Evolutionary conservation across 2,888 invertebrate species (phyloP), one percentile per base, ranked within the genome.

Genomic region (Leptinotarsa juncta): DNA sequence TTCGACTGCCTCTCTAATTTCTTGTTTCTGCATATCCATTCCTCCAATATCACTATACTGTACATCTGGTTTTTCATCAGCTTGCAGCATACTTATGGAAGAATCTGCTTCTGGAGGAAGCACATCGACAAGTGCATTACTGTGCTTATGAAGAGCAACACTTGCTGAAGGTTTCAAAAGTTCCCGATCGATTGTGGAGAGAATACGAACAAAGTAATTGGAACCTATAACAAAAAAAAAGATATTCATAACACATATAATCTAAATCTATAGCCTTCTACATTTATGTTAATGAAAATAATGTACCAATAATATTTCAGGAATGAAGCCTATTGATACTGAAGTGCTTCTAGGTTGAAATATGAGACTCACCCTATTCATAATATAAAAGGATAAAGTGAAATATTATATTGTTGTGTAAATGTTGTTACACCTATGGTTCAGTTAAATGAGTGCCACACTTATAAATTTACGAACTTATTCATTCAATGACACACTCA

Each of bases 1-100:
- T 87, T 99, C 99, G 0, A 99, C 99, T 5, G 99, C 99, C 89
- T 99, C 99, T 71, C 98, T 90, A 82, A 99, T 99, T 88, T 99
- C 99, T 86, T 99, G 99, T 85, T 99, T 99, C 88, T 99, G 99
- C 91, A 99, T 97, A 88, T 99, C 99, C 96, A 99, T 96, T 51
- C 99, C 99, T 88, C 99, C 99, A 85, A 99, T 99, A 85, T 99
- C 99, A 5, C 96, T 93, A 88, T 99, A 99, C 77, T 94, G 93
- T 10, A 99, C 97, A 88, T 99, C 98, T 0, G 99, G 99, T 86
- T 98, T 98, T 88, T 99, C 98, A 91, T 98, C 98, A 85, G 97
- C 95, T 90, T 96, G 95, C 76, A 99, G 90, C 99, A 99, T 99
- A 71, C 98, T 85, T 81, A 99, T 99, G 57, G 97, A 98, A 81